Conservation (phyloP, 1,140 invertebrate genomes). For the Drosophila subobscura region DNA sequence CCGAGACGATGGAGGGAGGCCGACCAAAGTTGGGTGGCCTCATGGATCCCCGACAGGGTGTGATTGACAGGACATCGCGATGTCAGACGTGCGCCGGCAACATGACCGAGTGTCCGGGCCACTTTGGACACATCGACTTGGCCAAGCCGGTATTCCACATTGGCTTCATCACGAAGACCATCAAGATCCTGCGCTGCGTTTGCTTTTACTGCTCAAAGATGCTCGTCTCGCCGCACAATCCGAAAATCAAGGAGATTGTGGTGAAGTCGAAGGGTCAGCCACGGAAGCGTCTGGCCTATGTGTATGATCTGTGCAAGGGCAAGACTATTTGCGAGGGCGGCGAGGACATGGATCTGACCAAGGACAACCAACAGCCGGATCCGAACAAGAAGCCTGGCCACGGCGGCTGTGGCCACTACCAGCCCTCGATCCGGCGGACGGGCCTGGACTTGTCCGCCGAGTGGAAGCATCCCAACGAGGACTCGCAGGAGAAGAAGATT, state of each 20-base stretch:
- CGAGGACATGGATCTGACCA: constrained; percentile 97
- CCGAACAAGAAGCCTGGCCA: constrained; percentile 91
- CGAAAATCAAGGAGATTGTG: constrained; percentile 98
- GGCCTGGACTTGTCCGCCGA: constrained; percentile 97
- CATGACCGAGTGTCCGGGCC: constrained; percentile 99
- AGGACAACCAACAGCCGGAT: constrained; percentile 86
- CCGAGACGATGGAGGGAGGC: constrained; percentile 99
- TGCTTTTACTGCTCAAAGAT: constrained; percentile 99
- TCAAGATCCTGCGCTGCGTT: constrained; percentile 98
- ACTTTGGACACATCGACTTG: constrained; percentile 99
- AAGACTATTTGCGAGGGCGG: constrained; percentile 99
- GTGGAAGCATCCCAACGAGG: constrained; percentile 99
- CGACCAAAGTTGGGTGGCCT: constrained; percentile 98
- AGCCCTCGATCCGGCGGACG: constrained; percentile 94
- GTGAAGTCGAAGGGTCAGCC: constrained; percentile 99
- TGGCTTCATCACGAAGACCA: constrained; percentile 98
- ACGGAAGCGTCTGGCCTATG: constrained; percentile 95
- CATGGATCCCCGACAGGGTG: constrained; percentile 99
- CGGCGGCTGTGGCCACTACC: constrained; percentile 98
- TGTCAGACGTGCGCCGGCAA: constrained; percentile 99
- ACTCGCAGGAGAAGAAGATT: constrained; percentile 98
- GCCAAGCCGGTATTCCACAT: constrained; percentile 99
- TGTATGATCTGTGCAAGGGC: constrained; percentile 99
- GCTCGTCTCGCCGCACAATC: constrained; percentile 96
- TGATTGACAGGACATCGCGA: constrained; percentile 95